Percentiles rank a stretch among this genome's conserved stretches.
Conservation (phyloP, 2,113 vertebrate species). For the Chitala chitala region DNA sequence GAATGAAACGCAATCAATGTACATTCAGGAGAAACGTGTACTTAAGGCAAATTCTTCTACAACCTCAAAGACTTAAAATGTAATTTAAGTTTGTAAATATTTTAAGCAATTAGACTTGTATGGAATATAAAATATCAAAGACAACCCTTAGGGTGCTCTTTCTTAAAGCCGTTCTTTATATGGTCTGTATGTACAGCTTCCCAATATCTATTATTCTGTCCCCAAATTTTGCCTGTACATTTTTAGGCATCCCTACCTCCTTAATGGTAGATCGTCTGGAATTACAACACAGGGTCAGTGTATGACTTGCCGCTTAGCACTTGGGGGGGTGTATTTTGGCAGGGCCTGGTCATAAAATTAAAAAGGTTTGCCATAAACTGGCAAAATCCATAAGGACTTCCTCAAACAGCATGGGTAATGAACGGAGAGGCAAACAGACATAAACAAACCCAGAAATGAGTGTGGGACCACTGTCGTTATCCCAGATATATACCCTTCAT, state of each 20-base stretch:
- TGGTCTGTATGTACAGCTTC: not conserved
- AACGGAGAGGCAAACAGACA: conserved; percentile 87
- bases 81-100: conserved; percentile 41
- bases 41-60: conserved; percentile 40
- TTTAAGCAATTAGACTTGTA: conserved; percentile 32
- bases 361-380: conserved; percentile 67
- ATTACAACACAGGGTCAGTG: conserved; percentile 32
- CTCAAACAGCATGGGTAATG: conserved; percentile 79
- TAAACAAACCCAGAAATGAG: conserved; percentile 69
- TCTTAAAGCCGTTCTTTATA: conserved; percentile 12
- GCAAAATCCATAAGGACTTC: conserved; percentile 64
- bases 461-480: conserved; percentile 77
- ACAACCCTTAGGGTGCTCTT: conserved; percentile 36
- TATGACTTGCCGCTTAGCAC: conserved; percentile 45
- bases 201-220: not conserved
- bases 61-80: conserved; percentile 39
- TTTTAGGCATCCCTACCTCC: conserved; percentile 19
- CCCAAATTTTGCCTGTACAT: not conserved
- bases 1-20: conserved; percentile 37
- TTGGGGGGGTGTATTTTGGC: conserved; percentile 37
- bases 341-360: conserved; percentile 55
- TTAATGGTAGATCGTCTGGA: conserved; percentile 36
- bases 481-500: conserved; percentile 68
- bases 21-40: conserved; percentile 37
- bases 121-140: conserved; percentile 47